Evolutionary conservation across 2,113 vertebrate species (phyloP), one percentile per base, ranked within the genome.

Genomic region (Sporophila hypoxantha): DNA sequence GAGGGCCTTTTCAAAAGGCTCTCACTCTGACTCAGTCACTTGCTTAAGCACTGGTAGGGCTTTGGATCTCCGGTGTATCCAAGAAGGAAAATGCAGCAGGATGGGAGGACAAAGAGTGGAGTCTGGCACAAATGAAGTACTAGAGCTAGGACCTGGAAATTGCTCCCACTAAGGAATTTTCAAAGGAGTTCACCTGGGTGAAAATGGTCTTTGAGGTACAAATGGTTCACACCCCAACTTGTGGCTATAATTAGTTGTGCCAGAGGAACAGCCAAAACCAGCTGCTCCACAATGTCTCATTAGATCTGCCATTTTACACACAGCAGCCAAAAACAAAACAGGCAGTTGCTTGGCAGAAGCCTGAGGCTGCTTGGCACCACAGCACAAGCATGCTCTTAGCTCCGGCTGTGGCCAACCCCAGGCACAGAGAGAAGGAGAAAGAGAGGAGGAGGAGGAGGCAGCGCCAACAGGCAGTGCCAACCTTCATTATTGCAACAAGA

Each of bases 231-330:
- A 86, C 52, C 47, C 64, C 70, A 85, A 95, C 91, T 92, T 93
- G 89, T 92, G 91, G 78, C 79, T 91, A 34, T 77, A 93, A 92
- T 91, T 62, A 36, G 74, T 94, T 89, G 57, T 96, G 93, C 92
- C 93, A 95, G 91, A 93, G 84, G 73, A 96, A 91, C 91, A 94
- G 93, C 87, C 93, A 94, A 96, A 96, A 96, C 89, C 96, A 96
- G 95, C 85, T 95, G 95, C 84, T 96, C 87, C 67, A 66, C 6
- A 19, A 93, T 94, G 93, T 95, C 92, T 96, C 92, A 95, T 96
- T 95, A 96, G 93, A 94, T 94, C 94, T 96, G 74, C 94, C 94
- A 93, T 95, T 95, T 94, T 96, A 88, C 78, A 92, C 79, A 60
- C 79, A 77, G 88, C 52, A 17, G 91, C 95, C 92, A 96, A 92